Conservation (phyloP, 2,888 invertebrate species). For the Drosophila atroscutellata region DNA sequence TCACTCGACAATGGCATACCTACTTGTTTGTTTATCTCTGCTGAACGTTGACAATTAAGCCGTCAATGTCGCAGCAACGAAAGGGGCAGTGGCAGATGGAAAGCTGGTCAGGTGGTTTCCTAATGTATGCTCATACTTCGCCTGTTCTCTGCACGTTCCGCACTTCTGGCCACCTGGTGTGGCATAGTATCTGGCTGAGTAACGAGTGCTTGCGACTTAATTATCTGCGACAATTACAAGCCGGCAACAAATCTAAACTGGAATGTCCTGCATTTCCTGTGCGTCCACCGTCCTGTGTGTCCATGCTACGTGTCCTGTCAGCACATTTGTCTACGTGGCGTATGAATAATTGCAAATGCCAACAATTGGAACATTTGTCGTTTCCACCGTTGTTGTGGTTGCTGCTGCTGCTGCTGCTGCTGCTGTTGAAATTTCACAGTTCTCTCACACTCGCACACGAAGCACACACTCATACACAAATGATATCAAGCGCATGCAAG, state of each 20-base stretch:
- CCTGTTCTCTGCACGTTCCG: slow-evolving; percentile 5
- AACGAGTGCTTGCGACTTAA: slow-evolving; percentile 70
- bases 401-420: slow-evolving; percentile 19
- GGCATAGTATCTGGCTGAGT: slow-evolving; percentile 36
- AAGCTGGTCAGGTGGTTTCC: slow-evolving; percentile 7
- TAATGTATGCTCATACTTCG: slow-evolving; percentile 27
- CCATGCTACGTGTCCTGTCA: slow-evolving; percentile 68
- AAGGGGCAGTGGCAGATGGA: neutral
- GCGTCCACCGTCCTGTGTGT: slow-evolving; percentile 27
- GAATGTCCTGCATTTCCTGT: slow-evolving; percentile 68
- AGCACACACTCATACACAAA: slow-evolving; percentile 3
- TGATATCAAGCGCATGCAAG: slow-evolving; percentile 37
- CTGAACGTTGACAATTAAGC: slow-evolving; percentile 27
- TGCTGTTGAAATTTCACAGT: slow-evolving; percentile 42
- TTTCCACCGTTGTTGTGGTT: slow-evolving; percentile 29
- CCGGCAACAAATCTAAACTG: slow-evolving; percentile 75
- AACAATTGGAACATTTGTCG: slow-evolving; percentile 74
- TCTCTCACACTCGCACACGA: neutral
- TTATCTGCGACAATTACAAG: slow-evolving; percentile 80
- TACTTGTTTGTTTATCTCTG: slow-evolving; percentile 54
- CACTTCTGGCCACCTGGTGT: slow-evolving; percentile 30
- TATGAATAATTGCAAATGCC: slow-evolving; percentile 80
- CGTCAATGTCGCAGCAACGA: neutral
- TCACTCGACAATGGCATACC: neutral
- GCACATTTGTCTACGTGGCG: slow-evolving; percentile 81